Conservation (phyloP, 2,888 invertebrate genomes). For the Torymus tubicola region DNA sequence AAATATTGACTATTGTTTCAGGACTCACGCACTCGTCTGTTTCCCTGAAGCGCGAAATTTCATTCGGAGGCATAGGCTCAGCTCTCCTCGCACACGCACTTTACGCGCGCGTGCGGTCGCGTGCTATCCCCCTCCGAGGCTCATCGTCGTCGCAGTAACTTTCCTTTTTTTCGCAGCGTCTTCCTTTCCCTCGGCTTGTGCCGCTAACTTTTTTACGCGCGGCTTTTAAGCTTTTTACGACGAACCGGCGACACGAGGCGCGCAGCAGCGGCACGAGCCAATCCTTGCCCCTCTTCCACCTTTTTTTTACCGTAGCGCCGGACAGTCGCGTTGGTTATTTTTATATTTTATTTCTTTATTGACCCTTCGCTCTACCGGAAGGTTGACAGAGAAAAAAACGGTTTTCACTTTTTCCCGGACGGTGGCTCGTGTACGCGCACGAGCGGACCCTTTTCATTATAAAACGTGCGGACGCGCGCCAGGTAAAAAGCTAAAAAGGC, state of each 20-base stretch:
- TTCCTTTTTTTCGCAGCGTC: not conserved
- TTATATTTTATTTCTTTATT: slow-evolving; percentile 52
- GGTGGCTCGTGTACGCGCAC: not conserved
- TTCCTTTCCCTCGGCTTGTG: not conserved
- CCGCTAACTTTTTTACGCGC: slow-evolving; percentile 5
- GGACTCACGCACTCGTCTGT: not conserved
- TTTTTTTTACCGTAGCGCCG: not conserved
- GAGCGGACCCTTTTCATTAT: slow-evolving; percentile 36
- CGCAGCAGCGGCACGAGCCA: slow-evolving; percentile 40
- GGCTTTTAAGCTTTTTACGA: not conserved
- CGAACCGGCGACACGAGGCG: not conserved
- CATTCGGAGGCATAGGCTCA: no score
- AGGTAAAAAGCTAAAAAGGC: slow-evolving; percentile 20
- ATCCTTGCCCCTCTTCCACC: slow-evolving; percentile 35
- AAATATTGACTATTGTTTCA: slow-evolving; percentile 69
- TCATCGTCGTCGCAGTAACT: not conserved
- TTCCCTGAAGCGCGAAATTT: not conserved
- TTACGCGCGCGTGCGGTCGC: not conserved
- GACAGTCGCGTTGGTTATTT: not conserved
- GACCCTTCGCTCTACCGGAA: not conserved
- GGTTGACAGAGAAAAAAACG: slow-evolving; percentile 18
- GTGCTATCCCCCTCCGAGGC: no score
- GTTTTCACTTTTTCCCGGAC: slow-evolving; percentile 51
- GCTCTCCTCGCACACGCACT: not conserved
- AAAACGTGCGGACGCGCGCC: not conserved